A percentile compares a stretch with the other conserved stretches of the same genome.
phyloP scores from a whole-genome alignment of 2,888 invertebrate species.

The Melangyna quadrimaculata region DNA sequence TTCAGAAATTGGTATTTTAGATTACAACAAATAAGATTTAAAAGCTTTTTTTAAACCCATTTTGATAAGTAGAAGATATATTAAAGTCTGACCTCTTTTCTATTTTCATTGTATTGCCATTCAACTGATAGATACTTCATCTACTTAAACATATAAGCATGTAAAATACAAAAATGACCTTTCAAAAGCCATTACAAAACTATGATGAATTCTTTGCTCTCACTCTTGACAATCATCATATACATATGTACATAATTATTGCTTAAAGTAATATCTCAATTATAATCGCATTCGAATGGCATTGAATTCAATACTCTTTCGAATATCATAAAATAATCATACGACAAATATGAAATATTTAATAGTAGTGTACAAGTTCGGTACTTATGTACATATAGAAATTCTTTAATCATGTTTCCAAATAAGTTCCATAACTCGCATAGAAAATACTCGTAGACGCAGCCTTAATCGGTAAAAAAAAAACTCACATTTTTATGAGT shows the following conservation, averaged over 20 bases:
- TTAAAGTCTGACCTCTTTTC: background rate
- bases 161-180: constrained; percentile 22
- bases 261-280: constrained; percentile 47
- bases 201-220: constrained; percentile 11
- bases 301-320: constrained; percentile 42
- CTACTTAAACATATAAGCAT: too few relatives aligned
- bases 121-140: background rate
- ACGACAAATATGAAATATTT: background rate
- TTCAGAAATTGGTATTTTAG: too few relatives aligned
- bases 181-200: background rate
- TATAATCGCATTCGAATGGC: constrained; percentile 47
- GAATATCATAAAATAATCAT: background rate
- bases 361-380: background rate
- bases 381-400: background rate
- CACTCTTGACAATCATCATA: constrained; percentile 35
- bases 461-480: constrained; percentile 35
- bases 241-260: too few relatives aligned
- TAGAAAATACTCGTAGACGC: background rate
- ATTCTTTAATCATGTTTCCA: constrained; percentile 33
- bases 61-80: background rate
- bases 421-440: constrained; percentile 22
- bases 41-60: background rate
- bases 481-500: constrained; percentile 20
- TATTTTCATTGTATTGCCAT: background rate
- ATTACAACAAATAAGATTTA: background rate